Evolutionary conservation across 2,888 invertebrate species (phyloP).

Genomic region (Rhagium mordax): DNA sequence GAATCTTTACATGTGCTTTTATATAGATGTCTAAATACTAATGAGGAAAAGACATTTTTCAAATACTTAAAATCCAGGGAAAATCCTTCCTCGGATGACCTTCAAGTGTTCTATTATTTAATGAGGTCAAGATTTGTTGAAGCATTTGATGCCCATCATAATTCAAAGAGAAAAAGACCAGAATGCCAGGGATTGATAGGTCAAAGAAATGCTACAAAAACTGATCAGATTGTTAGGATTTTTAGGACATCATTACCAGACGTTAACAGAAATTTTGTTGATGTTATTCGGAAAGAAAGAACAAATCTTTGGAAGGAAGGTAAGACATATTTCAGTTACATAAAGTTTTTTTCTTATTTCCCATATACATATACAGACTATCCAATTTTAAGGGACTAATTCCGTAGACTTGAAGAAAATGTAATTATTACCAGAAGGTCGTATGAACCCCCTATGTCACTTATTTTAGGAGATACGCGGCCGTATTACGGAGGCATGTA

Average conservation of each 20-base stretch:
- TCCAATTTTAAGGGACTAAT: no score
- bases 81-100: conserved; percentile 76
- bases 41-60: conserved; percentile 80
- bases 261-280: conserved; percentile 61
- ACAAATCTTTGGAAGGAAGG: conserved; percentile 58
- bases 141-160: conserved; percentile 72
- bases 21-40: conserved; percentile 74
- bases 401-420: no score
- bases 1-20: conserved; percentile 75
- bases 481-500: no score
- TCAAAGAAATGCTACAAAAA: conserved; percentile 55
- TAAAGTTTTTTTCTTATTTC: conserved; percentile 3
- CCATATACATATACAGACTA: no score
- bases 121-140: conserved; percentile 75
- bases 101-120: conserved; percentile 81
- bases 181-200: conserved; percentile 61
- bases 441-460: no score
- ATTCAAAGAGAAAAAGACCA: conserved; percentile 50
- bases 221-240: conserved; percentile 59
- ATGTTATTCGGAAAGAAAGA: conserved; percentile 60
- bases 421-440: no score
- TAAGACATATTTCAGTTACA: conserved; percentile 43
- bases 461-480: no score
- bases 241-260: conserved; percentile 61
- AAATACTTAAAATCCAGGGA: conserved; percentile 74